These are phyloP conservation scores for Brachyhypopomus occidentalis DNA, from an alignment of 2,113 vertebrate species.

Conservation along the genomic window DNA sequence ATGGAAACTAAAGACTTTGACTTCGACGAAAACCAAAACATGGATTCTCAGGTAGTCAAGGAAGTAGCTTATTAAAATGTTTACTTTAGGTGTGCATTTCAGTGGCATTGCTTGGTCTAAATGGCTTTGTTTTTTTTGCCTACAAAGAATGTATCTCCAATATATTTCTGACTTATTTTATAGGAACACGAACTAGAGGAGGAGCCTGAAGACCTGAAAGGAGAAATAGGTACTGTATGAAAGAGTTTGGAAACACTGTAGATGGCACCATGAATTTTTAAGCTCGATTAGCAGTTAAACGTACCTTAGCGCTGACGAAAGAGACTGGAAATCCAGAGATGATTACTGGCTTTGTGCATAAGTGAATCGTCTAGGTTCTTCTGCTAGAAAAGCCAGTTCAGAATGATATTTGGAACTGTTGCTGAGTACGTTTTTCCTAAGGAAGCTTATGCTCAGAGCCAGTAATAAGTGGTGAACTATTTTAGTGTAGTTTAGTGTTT, in stretches of 20 bases:
- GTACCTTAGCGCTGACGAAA: conserved; percentile 52
- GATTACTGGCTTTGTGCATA: conserved; percentile 74
- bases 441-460: conserved; percentile 60
- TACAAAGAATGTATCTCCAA: background rate
- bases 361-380: conserved; percentile 4
- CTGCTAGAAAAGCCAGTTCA: background rate
- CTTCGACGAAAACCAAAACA: conserved; percentile 49
- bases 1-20: conserved; percentile 40
- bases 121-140: background rate
- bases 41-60: conserved; percentile 39
- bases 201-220: conserved; percentile 74
- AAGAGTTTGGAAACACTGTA: conserved; percentile 55
- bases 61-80: conserved; percentile 42
- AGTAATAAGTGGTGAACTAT: conserved; percentile 67
- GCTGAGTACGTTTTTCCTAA: background rate
- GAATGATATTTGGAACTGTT: background rate
- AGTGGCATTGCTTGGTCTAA: background rate
- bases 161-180: conserved; percentile 45
- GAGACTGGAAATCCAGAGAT: conserved; percentile 81
- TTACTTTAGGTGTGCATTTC: background rate
- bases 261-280: conserved; percentile 27
- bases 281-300: conserved; percentile 37
- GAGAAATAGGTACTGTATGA: conserved; percentile 90
- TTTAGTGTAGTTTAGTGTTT: conserved; percentile 68
- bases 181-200: conserved; percentile 58